These are phyloP conservation scores for Schizaphis graminum DNA, from an alignment of 2,888 invertebrate genomes.

Conservation along the genomic window DNA sequence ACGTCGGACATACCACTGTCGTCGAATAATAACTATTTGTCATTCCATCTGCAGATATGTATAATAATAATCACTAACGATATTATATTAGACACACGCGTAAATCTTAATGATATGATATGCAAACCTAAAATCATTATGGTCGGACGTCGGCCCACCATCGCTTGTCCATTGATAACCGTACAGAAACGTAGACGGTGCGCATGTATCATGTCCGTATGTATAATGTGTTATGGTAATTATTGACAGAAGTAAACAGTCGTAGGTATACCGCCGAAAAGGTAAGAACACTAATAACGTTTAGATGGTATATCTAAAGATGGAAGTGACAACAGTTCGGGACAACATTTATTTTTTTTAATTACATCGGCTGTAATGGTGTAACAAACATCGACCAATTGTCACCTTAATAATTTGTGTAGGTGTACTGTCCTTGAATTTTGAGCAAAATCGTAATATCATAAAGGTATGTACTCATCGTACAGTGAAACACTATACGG, in stretches of 20 bases:
- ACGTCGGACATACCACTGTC: background rate
- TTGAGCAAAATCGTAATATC: background rate
- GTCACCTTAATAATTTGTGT: background rate
- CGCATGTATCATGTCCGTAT: background rate
- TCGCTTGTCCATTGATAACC: background rate
- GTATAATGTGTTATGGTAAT: background rate
- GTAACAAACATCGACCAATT: background rate
- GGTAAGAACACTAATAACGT: background rate
- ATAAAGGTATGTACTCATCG: background rate
- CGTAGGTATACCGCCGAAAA: background rate
- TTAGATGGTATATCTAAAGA: background rate
- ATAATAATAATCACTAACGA: background rate
- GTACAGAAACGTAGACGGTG: background rate
- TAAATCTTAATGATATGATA: background rate
- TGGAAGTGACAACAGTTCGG: background rate
- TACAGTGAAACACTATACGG: background rate
- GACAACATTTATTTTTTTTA: background rate
- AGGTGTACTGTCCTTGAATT: background rate
- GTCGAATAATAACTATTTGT: background rate
- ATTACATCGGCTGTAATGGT: background rate
- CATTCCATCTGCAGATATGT: background rate
- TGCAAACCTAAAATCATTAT: background rate
- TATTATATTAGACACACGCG: background rate
- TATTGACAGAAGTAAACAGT: background rate
- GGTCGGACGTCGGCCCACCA: background rate